Evolutionary conservation across 2,797 vertebrate genomes (phyloP), one percentile per base, ranked within the genome.

Genomic region (Emydoidea blandingii): DNA sequence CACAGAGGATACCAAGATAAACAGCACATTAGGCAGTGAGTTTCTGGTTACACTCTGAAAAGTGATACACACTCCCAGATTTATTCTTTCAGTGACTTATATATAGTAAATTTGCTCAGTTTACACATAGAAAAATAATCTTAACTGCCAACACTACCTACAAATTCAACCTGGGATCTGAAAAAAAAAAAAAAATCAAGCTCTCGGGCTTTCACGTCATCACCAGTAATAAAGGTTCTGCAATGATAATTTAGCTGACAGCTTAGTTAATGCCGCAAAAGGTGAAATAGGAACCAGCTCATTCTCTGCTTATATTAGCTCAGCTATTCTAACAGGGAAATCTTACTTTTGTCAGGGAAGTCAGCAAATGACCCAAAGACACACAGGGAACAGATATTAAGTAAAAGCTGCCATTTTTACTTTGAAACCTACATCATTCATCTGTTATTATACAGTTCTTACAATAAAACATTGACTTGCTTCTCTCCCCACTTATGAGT

Each of bases 1-100:
- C 65, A 72, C n/a, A 72, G 65, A 72, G 5, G n/a, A 72, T 72
- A 72, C 23, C 37, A 11, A 37, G 65, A 72, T 37, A 72, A 72
- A 41, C 37, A 72, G 34, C 62, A 62, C 57, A 34, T 62, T 59
- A 62, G 57, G 62, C 62, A 68, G 18, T 21, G 34, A 68, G 57
- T 62, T 62, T 12, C 29, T 62, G 37, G n/a, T 37, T 72, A 47
- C 0, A 74, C 3, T 0, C 0, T 5, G 52, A 86, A 29, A 27
- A 81, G 79, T 0, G 5, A 47, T 44, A 29, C 7, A 44, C 34
- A 37, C 29, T 37, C 44, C 44, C 49, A 59, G 5, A 8, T 74
- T 16, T 49, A 82, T 37, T 56, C 78, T 4, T 12, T 78, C 34
- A 2, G 74, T 49, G 49, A 29, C 10, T 62, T 2, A 0, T 19